These are phyloP conservation scores for Synanthedon formicaeformis DNA, from an alignment of 2,888 invertebrate genomes.

Conservation along the genomic window DNA sequence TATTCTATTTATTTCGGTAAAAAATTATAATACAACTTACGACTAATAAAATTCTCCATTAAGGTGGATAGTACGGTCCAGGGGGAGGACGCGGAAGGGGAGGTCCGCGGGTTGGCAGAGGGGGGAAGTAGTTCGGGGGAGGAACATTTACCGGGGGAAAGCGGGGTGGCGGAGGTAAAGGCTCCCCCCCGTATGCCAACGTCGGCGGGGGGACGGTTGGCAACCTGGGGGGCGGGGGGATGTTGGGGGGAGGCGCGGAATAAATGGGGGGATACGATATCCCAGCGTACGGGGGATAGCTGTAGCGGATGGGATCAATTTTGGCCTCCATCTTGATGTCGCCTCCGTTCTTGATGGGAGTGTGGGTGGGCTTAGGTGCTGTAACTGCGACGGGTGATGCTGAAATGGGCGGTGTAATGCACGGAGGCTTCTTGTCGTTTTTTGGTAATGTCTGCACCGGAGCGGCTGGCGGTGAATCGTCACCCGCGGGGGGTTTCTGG, in stretches of 20 bases:
- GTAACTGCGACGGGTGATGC: conserved; percentile 52
- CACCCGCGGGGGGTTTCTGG: conserved; percentile 71
- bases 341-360: conserved; percentile 56
- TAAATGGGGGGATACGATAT: conserved; percentile 60
- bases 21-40: conserved; percentile 24
- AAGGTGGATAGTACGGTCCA: conserved; percentile 57
- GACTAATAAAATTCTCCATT: conserved; percentile 15
- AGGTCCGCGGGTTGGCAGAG: conserved; percentile 26
- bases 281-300: conserved; percentile 37
- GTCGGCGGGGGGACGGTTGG: conserved; percentile 18
- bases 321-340: conserved; percentile 44
- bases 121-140: conserved; percentile 49
- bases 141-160: conserved; percentile 49
- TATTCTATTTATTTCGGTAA: conserved; percentile 51
- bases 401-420: conserved; percentile 63
- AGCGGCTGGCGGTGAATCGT: conserved; percentile 76
- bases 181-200: conserved; percentile 27
- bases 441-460: conserved; percentile 59
- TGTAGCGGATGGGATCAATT: conserved; percentile 36
- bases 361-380: conserved; percentile 15
- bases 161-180: conserved; percentile 47
- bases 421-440: conserved; percentile 67
- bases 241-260: conserved; percentile 40
- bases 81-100: conserved; percentile 42
- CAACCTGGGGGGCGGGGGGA: conserved; percentile 31